Conservation (phyloP, 2,113 vertebrate genomes). For the Oryzias javanicus region DNA sequence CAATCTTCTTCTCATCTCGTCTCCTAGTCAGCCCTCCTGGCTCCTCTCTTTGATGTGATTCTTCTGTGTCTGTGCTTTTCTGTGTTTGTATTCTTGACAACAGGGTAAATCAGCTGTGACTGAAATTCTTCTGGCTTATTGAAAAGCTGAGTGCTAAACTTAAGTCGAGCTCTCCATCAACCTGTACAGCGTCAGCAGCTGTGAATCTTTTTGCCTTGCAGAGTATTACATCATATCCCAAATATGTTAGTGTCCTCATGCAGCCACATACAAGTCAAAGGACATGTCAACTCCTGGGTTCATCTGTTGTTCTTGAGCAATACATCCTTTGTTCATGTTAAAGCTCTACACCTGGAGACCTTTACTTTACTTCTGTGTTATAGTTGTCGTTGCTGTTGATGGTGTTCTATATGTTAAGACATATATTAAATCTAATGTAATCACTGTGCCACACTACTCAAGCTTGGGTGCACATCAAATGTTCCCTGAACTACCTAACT, state of each 20-base stretch:
- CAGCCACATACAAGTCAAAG: conserved; percentile 16
- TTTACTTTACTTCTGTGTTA: conserved; percentile 67
- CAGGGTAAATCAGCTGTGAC: conserved; percentile 76
- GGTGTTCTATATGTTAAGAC: conserved; percentile 63
- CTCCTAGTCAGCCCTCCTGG: conserved; percentile 21
- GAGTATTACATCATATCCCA: conserved; percentile 31
- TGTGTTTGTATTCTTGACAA: conserved; percentile 74
- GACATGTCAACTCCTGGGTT: conserved; percentile 1
- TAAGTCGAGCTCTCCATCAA: conserved; percentile 58
- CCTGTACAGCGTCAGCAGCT: conserved; percentile 52
- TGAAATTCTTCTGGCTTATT: conserved; percentile 68
- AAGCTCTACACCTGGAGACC: conserved; percentile 52
- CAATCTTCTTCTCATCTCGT: conserved; percentile 20
- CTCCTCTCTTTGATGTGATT: conserved; percentile 63
- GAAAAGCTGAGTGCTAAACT: conserved; percentile 74
- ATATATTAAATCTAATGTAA: conserved; percentile 69
- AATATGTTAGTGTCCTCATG: conserved; percentile 4
- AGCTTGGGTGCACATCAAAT: conserved; percentile 60
- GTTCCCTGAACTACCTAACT: conserved; percentile 71
- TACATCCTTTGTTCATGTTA: conserved; percentile 60
- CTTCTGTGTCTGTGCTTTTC: conserved; percentile 69
- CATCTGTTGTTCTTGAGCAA: conserved; percentile 65
- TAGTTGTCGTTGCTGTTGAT: conserved; percentile 55
- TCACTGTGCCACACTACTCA: conserved; percentile 74
- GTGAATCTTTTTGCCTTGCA: conserved; percentile 49